Evolutionary conservation across 1,140 invertebrate species (phyloP).

Genomic region (Orchestia grillus): DNA sequence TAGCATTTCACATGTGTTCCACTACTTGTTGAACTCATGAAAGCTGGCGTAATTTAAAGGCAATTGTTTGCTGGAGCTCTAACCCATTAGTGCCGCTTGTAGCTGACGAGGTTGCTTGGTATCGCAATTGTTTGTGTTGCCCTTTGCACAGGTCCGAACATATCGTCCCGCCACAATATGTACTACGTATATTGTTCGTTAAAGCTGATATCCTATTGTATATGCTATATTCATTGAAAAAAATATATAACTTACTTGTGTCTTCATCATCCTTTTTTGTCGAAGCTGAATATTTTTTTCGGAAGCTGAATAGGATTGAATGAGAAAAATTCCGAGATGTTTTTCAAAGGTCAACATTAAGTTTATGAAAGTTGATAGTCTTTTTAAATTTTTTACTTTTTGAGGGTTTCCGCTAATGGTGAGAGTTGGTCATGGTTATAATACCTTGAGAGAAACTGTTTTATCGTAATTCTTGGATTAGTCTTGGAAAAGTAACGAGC

Average conservation of each 20-base stretch:
- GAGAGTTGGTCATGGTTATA: neutral
- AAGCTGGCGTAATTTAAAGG: neutral
- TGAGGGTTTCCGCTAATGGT: no score
- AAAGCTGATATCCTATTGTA: neutral
- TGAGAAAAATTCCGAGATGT: neutral
- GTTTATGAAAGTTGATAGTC: neutral
- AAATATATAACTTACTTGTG: neutral
- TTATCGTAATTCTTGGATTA: neutral
- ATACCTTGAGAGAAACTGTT: neutral
- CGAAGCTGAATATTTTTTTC: neutral
- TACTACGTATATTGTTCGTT: neutral
- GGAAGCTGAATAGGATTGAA: neutral
- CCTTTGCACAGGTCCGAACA: neutral
- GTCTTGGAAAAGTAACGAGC: neutral
- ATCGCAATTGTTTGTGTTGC: neutral
- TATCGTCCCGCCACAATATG: neutral
- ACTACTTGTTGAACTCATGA: neutral
- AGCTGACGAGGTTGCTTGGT: neutral
- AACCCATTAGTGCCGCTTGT: neutral
- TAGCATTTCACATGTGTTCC: neutral
- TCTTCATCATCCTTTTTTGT: conserved; percentile 1
- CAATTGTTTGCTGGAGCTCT: neutral
- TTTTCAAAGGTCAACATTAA: neutral
- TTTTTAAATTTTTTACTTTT: neutral
- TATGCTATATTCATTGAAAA: neutral